Conservation (phyloP, 2,113 vertebrate species). For the Chrysemys picta region DNA sequence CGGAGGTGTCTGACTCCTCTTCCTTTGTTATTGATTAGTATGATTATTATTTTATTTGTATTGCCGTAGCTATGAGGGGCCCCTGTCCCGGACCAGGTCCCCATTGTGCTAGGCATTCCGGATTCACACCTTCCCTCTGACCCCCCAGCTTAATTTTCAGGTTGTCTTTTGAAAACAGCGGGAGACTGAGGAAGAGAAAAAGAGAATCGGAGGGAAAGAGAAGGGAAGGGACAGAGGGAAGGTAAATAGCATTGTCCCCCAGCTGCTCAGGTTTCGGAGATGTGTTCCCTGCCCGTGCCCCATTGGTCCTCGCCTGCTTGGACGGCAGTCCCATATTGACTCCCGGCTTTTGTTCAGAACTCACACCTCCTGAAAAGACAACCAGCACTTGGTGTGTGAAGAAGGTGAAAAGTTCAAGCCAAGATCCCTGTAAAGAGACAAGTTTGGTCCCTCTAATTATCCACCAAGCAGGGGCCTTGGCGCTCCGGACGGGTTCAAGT, state of each 20-base stretch:
- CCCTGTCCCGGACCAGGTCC: neutral
- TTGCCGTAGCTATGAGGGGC: neutral
- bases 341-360: neutral
- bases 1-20: neutral
- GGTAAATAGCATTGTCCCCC: neutral
- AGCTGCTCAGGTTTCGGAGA: neutral
- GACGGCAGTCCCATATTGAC: neutral
- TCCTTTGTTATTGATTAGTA: neutral
- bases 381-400: slow-evolving; percentile 85
- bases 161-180: neutral
- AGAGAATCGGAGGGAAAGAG: neutral
- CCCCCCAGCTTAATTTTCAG: neutral
- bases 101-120: neutral
- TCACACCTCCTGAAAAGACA: slow-evolving; percentile 82
- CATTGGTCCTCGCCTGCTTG: neutral
- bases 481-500: slow-evolving; percentile 83
- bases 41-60: neutral
- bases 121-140: neutral
- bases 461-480: slow-evolving; percentile 70
- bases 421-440: slow-evolving; percentile 75
- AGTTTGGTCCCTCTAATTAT: slow-evolving; percentile 82
- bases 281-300: neutral
- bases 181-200: neutral
- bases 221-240: neutral
- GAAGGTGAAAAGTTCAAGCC: slow-evolving; percentile 85